phyloP scores from a whole-genome alignment of 2,797 vertebrate species.

The Babyrousa celebensis region DNA sequence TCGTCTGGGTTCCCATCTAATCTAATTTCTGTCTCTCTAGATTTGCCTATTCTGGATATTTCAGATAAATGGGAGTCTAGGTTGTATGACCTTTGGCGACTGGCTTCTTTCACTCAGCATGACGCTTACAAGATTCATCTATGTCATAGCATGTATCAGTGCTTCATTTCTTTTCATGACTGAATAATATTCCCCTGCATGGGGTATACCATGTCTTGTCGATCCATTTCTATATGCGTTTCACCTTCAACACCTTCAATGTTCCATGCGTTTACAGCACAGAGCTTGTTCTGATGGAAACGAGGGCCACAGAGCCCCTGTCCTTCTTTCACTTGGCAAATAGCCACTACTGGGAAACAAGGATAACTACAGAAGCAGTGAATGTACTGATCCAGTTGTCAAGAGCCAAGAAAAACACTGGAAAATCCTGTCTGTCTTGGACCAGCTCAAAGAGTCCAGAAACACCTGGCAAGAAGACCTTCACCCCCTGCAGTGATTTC shows the following conservation, averaged over 20 bases:
- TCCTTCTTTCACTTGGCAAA: background rate
- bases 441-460: background rate
- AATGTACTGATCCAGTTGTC: no score
- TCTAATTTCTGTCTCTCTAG: background rate
- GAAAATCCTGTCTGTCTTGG: background rate
- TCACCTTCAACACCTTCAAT: background rate
- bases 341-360: background rate
- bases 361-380: background rate
- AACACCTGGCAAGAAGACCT: background rate
- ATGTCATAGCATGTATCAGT: background rate
- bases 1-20: background rate
- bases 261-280: background rate
- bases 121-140: background rate
- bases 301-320: background rate
- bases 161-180: background rate
- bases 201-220: background rate
- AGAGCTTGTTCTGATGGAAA: background rate
- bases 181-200: background rate
- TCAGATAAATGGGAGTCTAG: background rate
- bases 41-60: slow-evolving; percentile 11
- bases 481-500: background rate
- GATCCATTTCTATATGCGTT: background rate
- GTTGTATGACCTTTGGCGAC: background rate
- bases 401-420: background rate
- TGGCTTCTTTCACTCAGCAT: background rate